Conservation (phyloP, 53 echinoderm and acorn worm genomes). For the Crossaster papposus region DNA sequence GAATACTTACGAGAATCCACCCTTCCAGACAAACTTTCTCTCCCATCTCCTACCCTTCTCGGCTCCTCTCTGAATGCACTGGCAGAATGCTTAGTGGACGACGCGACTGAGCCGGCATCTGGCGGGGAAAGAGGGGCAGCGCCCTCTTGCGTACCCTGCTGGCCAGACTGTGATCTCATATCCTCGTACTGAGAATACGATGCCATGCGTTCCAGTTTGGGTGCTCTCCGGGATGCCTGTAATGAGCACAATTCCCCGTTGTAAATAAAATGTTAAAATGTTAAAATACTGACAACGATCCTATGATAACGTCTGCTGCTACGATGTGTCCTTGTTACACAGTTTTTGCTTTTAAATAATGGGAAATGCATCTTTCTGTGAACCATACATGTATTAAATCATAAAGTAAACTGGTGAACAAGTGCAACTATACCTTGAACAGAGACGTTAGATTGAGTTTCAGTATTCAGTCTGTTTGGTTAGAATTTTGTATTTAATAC, state of each 20-base stretch:
- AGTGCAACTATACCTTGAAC: too few relatives aligned
- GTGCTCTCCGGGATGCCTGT: slow-evolving; percentile 43
- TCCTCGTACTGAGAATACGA: slow-evolving; percentile 80
- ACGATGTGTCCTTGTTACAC: too few relatives aligned
- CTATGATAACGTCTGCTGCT: neutral
- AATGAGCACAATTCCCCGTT: neutral
- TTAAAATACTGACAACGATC: neutral
- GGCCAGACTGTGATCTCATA: slow-evolving; percentile 52
- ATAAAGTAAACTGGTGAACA: too few relatives aligned
- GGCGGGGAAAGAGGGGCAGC: slow-evolving; percentile 1
- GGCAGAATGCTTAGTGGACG: neutral
- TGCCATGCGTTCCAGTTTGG: slow-evolving; percentile 67
- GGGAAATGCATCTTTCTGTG: too few relatives aligned
- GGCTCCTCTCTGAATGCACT: neutral
- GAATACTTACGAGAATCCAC: slow-evolving; percentile 11
- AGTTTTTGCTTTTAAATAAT: too few relatives aligned
- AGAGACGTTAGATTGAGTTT: too few relatives aligned
- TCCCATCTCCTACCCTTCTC: slow-evolving; percentile 9
- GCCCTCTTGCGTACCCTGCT: slow-evolving; percentile 19
- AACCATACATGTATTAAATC: too few relatives aligned
- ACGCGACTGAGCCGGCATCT: slow-evolving; percentile 1
- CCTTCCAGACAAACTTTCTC: slow-evolving; percentile 17
- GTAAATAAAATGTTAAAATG: neutral
- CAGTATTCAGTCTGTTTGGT: too few relatives aligned
- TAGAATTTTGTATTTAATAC: neutral